Percentiles rank a stretch among this genome's conserved stretches.
Evolutionary conservation across 2,888 invertebrate species (phyloP).

Genomic region (Leptarthrus brevirostris): DNA sequence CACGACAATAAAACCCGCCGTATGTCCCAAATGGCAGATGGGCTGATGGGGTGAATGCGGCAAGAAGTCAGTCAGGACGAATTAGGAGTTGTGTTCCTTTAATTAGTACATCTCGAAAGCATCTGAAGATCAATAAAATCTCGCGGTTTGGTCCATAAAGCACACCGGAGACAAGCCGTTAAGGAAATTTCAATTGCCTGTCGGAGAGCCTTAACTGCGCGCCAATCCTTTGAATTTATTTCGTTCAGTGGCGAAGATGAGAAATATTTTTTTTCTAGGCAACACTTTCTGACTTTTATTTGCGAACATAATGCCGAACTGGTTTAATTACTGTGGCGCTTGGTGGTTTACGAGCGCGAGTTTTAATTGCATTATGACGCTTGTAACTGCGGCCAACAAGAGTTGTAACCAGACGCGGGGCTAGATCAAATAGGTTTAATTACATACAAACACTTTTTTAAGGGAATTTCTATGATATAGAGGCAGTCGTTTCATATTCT

Average conservation of each 20-base stretch:
- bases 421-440: no score
- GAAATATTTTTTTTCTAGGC: conserved; percentile 7
- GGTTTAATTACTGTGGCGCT: conserved; percentile 32
- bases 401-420: no score
- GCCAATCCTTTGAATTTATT: conserved; percentile 19
- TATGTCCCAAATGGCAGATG: conserved; percentile 39
- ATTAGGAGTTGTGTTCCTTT: conserved; percentile 25
- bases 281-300: conserved; percentile 25
- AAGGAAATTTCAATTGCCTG: conserved; percentile 35
- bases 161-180: conserved; percentile 43
- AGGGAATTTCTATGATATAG: no score
- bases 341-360: conserved; percentile 31
- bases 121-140: conserved; percentile 27
- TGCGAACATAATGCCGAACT: conserved; percentile 22
- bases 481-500: no score
- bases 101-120: conserved; percentile 20
- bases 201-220: background rate
- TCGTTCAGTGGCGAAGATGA: background rate
- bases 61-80: conserved; percentile 10
- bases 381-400: background rate
- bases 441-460: no score
- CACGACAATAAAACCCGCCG: conserved; percentile 15
- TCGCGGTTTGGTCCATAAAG: conserved; percentile 27
- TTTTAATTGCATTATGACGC: conserved; percentile 14
- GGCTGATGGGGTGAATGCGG: background rate